Evolutionary conservation across 2,888 invertebrate genomes (phyloP), one percentile per base, ranked within the genome.

Genomic region (Biston stratarius): DNA sequence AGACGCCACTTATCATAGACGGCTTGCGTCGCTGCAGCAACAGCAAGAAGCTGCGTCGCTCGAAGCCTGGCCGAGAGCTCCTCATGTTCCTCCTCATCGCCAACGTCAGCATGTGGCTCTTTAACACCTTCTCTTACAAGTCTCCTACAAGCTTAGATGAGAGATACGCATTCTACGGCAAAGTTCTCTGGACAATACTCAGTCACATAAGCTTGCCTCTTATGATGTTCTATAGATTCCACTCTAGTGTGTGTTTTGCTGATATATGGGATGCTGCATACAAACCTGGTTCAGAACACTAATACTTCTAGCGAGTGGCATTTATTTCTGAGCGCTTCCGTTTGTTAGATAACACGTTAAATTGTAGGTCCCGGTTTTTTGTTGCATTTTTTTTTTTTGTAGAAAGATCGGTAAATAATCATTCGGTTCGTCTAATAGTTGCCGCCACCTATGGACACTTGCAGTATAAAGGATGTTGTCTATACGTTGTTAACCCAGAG

Each of bases 261-360:
- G 96, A 97, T 83, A 96, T 97, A 76, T 97, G 97, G 97, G 95
- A 96, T 79, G 95, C 95, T 34, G 96, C 96, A 0, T 97, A 96
- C 24, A 49, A 49, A 49, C 34, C 51, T 33, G 51, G 34, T 51
- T 53, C 53, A 11, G 53, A 53, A 53, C 53, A 53, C 40, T 53
- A 53, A 14, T 10, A 15, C n/a, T 5, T 44, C 44, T 44, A 44
- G 12, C 12, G 24, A 24, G 24, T 24, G 3, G 24, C 24, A n/a
- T 36, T 7, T 36, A 36, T 36, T 36, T 36, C 36, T 36, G 36
- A n/a, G n/a, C n/a, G n/a, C n/a, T n/a, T n/a, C n/a, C n/a, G n/a
- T n/a, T n/a, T n/a, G n/a, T n/a, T n/a, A n/a, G n/a, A n/a, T n/a
- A n/a, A n/a, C n/a, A n/a, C n/a, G n/a, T n/a, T n/a, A n/a, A n/a